phyloP scores from a whole-genome alignment of 2,797 vertebrate species.

The Amazona ochrocephala region DNA sequence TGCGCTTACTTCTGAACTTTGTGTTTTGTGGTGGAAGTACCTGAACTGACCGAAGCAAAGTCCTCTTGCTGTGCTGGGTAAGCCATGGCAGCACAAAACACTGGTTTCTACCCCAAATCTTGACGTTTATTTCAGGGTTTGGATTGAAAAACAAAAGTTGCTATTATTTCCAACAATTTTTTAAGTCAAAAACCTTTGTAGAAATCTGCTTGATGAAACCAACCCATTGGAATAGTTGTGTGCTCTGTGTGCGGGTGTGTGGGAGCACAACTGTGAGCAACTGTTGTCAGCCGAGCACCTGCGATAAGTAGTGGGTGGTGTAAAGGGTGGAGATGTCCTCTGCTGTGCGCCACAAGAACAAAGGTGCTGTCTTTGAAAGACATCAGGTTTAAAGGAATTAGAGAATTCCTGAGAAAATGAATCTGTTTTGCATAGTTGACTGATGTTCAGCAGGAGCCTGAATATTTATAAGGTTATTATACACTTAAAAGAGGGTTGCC shows the following conservation, averaged over 20 bases:
- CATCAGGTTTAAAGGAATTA: neutral
- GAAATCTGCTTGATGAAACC: neutral
- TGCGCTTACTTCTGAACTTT: neutral
- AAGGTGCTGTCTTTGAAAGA: neutral
- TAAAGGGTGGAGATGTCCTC: rapidly evolving
- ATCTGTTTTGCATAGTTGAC: neutral
- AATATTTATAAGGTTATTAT: neutral
- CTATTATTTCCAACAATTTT: neutral
- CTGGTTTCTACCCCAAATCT: neutral
- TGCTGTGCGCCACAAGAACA: neutral
- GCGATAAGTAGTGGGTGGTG: neutral
- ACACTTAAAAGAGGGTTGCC: neutral
- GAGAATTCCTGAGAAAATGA: neutral
- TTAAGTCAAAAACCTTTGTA: neutral
- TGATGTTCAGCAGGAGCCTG: neutral
- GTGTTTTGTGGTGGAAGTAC: neutral
- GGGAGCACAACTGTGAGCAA: neutral
- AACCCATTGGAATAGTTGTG: neutral
- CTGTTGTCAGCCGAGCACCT: no score
- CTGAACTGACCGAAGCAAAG: neutral
- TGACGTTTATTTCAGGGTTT: neutral
- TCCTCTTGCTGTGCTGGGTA: neutral
- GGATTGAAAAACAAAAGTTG: neutral
- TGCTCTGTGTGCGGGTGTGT: neutral
- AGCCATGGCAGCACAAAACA: neutral